Conservation (phyloP, 2,113 vertebrate species). For the Pangasianodon gigas region DNA sequence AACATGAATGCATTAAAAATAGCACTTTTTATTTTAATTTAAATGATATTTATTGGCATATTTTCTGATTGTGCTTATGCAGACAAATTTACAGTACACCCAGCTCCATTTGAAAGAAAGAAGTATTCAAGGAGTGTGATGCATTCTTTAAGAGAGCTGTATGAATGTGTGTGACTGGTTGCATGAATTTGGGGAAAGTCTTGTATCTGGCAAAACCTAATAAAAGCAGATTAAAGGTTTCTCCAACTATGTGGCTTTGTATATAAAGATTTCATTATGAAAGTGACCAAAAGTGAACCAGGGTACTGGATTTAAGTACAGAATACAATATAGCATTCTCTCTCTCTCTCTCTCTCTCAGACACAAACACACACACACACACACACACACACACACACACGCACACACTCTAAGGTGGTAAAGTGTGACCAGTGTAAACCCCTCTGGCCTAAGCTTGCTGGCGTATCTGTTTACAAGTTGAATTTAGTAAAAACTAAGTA, state of each 20-base stretch:
- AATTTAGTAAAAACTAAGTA: conserved; percentile 40
- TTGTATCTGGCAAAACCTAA: not conserved
- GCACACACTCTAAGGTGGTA: conserved; percentile 12
- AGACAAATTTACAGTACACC: not conserved
- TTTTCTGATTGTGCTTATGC: not conserved
- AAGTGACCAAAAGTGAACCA: not conserved
- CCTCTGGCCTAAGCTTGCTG: not conserved
- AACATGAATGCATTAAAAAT: too few relatives aligned
- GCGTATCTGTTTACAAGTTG: conserved; percentile 50
- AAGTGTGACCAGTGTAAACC: conserved; percentile 31
- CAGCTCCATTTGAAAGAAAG: not conserved
- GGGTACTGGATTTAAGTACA: not conserved
- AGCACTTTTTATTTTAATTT: not conserved
- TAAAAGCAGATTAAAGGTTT: not conserved
- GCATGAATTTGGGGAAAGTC: not conserved
- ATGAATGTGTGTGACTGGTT: not conserved
- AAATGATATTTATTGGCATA: not conserved
- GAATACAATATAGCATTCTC: not conserved
- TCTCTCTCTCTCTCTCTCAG: not conserved
- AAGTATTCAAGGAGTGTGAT: too few relatives aligned
- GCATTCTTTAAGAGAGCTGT: not conserved
- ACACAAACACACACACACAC: not conserved
- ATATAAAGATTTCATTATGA: not conserved
- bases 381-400: not conserved
- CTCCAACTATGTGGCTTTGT: not conserved